Evolutionary conservation across 2,888 invertebrate species (phyloP), one percentile per base, ranked within the genome.

Genomic region (Rhagium mordax): DNA sequence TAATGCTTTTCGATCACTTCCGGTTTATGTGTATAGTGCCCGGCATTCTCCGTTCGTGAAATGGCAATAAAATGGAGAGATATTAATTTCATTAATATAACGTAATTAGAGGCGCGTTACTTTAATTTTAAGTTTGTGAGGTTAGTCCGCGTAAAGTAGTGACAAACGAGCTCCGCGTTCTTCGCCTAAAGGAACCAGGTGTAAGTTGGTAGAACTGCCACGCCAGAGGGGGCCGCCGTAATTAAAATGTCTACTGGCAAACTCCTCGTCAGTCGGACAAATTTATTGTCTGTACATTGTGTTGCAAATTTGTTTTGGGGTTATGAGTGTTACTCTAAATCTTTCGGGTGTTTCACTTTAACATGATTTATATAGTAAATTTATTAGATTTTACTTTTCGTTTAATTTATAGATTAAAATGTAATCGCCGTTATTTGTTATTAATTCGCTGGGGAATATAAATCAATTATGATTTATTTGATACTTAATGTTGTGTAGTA

Each of bases 171-270:
- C 70, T 68, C 51, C 72, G 72, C 65, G 69, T 74, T 78, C 74
- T 76, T 75, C 72, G 62, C 27, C 70, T 48, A 76, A 71, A 78
- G 79, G 81, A 79, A 81, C 78, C 82, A 83, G 84, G 82, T 84
- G 83, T 79, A 77, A 80, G 80, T 79, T 77, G 77, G 75, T 75
- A 73, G 78, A 67, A 67, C 73, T 80, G 77, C 78, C 79, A 75
- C 49, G 62, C 75, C 69, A 79, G 79, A 81, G 79, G 79, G 82
- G 83, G 83, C 79, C 77, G 78, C 79, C 81, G 86, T 87, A 87
- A 87, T 87, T 87, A 87, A 87, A 87, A 87, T 85, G 87, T 87
- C 87, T 85, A 81, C 82, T 79, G 77, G 84, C 84, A 82, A 83
- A 83, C 82, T 84, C 83, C 84, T 85, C 83, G 85, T 85, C 85